Base-by-base conservation (phyloP, 1,140 invertebrate species). In the Pinna nobilis region DNA sequence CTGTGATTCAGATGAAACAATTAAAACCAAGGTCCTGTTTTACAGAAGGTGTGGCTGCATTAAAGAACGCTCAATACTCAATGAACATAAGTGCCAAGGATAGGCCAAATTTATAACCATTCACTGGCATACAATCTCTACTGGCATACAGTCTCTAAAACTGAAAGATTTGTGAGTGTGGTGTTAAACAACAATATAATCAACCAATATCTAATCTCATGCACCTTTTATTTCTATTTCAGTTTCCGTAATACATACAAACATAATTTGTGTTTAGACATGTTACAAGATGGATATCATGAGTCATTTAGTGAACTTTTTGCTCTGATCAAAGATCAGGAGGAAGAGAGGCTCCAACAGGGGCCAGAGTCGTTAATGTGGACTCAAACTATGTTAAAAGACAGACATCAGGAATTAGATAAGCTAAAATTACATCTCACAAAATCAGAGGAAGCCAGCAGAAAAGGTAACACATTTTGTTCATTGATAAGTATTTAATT, bases 251-350 rank as follows among this genome's bases (percentile, higher is more conserved):
- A 89, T 73, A 75, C 83, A 18, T 89, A 85, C 73, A 87, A 86
- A 79, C 87, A 89, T 77, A 88, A 83, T 51, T 70, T 89, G 35
- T 88, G 87, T 78, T 70, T 88, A 60, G 87, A 87, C 44, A 88
- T 89, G 84, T 74, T 89, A 65, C 78, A 82, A 73, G 84, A 84
- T 59, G 88, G 88, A 25, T 89, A 78, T 70, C 88, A 89, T 70
- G 65, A 81, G 55, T 84, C 86, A 32, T 89, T 88, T 70, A 77
- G 81, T 78, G 87, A 88, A 76, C 75, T 89, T 30, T 85, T 88
- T 80, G 81, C 83, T 49, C 77, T 89, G 20, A 85, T 89, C 25
- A 79, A 82, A 66, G 74, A 80, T 65, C 87, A 88, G 78, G 77
- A 83, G 15, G 78, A 82, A 35, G 76, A 79, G 11, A 51, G 88